Base-by-base conservation (phyloP, 2,797 vertebrate genomes). In the Euphonia xanthogaster region DNA sequence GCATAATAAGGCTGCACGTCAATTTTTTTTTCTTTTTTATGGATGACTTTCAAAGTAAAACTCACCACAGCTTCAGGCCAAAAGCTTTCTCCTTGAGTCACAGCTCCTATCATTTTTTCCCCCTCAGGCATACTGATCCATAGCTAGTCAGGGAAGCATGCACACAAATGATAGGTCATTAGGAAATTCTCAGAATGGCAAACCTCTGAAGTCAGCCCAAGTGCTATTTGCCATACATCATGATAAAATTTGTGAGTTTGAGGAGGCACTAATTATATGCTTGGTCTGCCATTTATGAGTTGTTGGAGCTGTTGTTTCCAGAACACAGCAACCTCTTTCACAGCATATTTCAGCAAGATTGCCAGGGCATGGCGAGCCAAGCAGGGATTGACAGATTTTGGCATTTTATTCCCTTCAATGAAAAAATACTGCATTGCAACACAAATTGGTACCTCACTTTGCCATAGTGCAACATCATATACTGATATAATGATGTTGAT, bases 161-260 rank as follows among this genome's bases (percentile, higher is more conserved):
- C 55, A 42, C 60, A 66, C 40, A 54, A 71, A 72, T 83, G 67
- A 92, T 65, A 71, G 48, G 44, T 91, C 63, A 85, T 91, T 91
- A 95, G 80, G 78, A 95, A 79, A 93, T 85, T 86, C 57, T 95
- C 74, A 71, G 86, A 94, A 91, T 71, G 85, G 77, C 48, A 89
- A 85, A 74, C 18, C 33, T 92, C 84, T 91, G 74, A 89, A 93
- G 77, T 93, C 77, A 95, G 72, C 80, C 63, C 40, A 37, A 63
- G 53, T 42, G 35, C 33, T 74, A 7, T 77, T 79, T 93, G 58
- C 78, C 33, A 33, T 51, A 63, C 51, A 75, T 86, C 83, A 23
- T 14, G 70, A 85, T 57, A 73, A 78, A 95, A 93, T 35, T 39
- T 14, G 5, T 70, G 61, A 86, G 55, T 85, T 78, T 73, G 77